These are phyloP conservation scores for Peromyscus nudipes DNA, from an alignment of 2,797 vertebrate species.

Conservation along the genomic window DNA sequence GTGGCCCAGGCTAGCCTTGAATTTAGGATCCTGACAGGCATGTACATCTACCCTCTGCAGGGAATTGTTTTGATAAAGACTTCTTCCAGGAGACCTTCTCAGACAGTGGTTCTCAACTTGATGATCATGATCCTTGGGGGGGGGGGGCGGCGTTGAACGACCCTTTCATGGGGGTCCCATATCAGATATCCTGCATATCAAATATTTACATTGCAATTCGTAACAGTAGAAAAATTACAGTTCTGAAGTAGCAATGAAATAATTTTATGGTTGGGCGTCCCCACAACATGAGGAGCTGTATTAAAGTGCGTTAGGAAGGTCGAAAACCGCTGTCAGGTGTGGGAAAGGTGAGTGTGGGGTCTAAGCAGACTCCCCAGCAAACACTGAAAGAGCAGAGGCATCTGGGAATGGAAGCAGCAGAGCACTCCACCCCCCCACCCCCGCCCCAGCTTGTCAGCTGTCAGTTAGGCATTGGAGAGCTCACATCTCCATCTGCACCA, in stretches of 20 bases:
- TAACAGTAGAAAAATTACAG: neutral
- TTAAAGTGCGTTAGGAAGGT: neutral
- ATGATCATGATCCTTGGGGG: neutral
- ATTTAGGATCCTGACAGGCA: neutral
- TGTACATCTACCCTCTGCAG: neutral
- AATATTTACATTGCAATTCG: neutral
- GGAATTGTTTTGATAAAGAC: neutral
- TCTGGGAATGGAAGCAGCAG: neutral
- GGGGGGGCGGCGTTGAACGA: neutral
- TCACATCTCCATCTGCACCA: neutral
- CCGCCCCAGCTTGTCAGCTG: no score
- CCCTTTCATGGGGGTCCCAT: neutral
- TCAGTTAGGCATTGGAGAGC: no score
- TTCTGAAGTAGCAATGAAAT: neutral
- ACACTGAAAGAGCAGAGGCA: neutral
- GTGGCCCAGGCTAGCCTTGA: neutral
- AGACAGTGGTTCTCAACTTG: neutral
- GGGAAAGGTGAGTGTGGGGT: no score
- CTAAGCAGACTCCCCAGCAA: neutral
- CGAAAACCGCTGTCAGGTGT: neutral
- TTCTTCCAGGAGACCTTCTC: neutral
- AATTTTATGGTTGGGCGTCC: neutral
- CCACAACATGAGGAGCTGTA: no score
- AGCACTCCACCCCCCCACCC: no score
- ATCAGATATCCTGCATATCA: neutral